Conservation (phyloP, 1,140 invertebrate genomes). For the Probaryconus sp. region DNA sequence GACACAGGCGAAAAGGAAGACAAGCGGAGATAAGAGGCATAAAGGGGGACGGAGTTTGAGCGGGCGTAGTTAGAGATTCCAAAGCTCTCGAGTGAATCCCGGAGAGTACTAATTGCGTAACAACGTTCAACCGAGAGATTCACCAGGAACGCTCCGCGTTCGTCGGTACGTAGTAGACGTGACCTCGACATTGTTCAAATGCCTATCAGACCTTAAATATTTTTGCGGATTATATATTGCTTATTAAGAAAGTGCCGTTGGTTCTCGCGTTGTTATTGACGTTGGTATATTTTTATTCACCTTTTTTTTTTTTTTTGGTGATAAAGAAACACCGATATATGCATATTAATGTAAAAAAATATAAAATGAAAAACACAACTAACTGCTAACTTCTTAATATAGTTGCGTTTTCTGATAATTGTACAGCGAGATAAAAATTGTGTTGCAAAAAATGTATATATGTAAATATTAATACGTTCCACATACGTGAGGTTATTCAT, state of each 20-base stretch:
- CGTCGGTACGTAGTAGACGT: slow-evolving; percentile 24
- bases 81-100: slow-evolving; percentile 60
- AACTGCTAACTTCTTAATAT: too few relatives aligned
- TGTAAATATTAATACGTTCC: too few relatives aligned
- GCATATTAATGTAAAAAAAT: too few relatives aligned
- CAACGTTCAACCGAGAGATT: slow-evolving; percentile 39
- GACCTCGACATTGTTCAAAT: slow-evolving; percentile 38
- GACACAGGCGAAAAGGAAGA: slow-evolving; percentile 40
- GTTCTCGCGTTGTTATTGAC: too few relatives aligned
- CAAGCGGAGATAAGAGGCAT: slow-evolving; percentile 43
- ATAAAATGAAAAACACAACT: too few relatives aligned
- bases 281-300: too few relatives aligned
- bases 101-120: slow-evolving; percentile 70
- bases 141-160: slow-evolving; percentile 13
- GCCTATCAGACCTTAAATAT: slow-evolving; percentile 6
- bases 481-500: too few relatives aligned
- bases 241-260: neutral
- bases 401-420: too few relatives aligned
- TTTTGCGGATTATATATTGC: slow-evolving; percentile 2
- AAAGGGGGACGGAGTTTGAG: slow-evolving; percentile 52
- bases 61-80: slow-evolving; percentile 52
- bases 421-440: too few relatives aligned
- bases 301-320: too few relatives aligned
- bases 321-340: too few relatives aligned
- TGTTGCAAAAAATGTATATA: too few relatives aligned